phyloP scores from a whole-genome alignment of 2,797 vertebrate species.

The Pipistrellus pygmaeus region DNA sequence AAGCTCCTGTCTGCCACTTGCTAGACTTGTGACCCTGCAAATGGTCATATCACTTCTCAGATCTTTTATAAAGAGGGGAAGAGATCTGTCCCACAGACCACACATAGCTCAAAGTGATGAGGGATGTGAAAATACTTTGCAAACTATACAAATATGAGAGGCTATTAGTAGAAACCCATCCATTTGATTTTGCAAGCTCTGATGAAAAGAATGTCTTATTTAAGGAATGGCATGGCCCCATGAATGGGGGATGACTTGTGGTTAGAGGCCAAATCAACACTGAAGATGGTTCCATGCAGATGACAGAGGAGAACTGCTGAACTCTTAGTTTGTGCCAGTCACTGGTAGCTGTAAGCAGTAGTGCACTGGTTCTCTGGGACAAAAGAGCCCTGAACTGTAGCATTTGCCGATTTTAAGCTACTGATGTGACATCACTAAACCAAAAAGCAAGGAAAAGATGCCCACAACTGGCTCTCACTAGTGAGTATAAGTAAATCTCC shows the following conservation, averaged over 20 bases:
- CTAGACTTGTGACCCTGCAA: not conserved
- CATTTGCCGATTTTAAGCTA: conserved; percentile 33
- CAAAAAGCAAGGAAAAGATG: not conserved
- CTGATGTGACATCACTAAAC: not conserved
- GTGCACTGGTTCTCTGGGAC: not conserved
- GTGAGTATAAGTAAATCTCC: not conserved
- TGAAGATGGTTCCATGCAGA: conserved; percentile 65
- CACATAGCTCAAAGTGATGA: not conserved
- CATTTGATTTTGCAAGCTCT: conserved; percentile 68
- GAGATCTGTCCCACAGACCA: not conserved
- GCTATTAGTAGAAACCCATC: conserved; percentile 58
- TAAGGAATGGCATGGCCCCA: conserved; percentile 68
- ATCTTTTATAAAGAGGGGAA: not conserved
- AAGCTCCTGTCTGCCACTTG: not conserved
- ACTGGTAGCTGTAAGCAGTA: conserved; percentile 59
- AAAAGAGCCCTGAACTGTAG: not conserved
- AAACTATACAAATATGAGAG: conserved; percentile 23
- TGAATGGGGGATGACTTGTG: conserved; percentile 75
- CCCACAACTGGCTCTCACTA: not conserved
- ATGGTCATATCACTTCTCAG: not conserved
- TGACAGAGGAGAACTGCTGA: conserved; percentile 52
- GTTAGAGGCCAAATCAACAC: conserved; percentile 71
- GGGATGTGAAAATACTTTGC: not conserved
- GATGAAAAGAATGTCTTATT: conserved; percentile 75
- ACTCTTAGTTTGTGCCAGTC: conserved; percentile 53